Evolutionary conservation across 2,797 vertebrate genomes (phyloP).

Genomic region (Tiaroga cobitis): DNA sequence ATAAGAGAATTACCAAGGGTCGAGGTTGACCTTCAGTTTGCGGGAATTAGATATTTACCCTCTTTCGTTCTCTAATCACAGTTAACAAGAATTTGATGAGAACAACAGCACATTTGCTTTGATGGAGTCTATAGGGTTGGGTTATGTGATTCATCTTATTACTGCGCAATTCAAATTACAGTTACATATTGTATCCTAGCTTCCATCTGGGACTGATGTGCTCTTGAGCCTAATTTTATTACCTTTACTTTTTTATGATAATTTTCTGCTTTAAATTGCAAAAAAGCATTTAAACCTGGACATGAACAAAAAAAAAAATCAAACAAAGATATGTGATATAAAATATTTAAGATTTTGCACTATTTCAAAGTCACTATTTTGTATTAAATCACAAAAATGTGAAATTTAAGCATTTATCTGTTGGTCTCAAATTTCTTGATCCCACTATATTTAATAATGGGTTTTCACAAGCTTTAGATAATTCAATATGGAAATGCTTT

Average conservation of each 20-base stretch:
- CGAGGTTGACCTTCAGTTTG: slow-evolving; percentile 47
- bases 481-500: slow-evolving; percentile 14
- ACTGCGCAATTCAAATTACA: slow-evolving; percentile 16
- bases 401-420: background rate
- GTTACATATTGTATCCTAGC: background rate
- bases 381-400: background rate
- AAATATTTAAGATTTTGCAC: background rate
- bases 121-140: slow-evolving; percentile 24
- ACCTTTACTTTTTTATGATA: background rate
- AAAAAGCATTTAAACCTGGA: background rate
- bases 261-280: background rate
- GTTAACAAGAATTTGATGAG: slow-evolving; percentile 29
- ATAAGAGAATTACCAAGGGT: slow-evolving; percentile 45
- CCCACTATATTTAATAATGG: background rate
- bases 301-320: background rate
- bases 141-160: slow-evolving; percentile 3
- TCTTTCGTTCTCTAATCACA: slow-evolving; percentile 43
- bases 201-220: background rate
- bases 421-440: slow-evolving; percentile 18
- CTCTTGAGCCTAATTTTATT: background rate
- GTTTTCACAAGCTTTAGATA: slow-evolving; percentile 4
- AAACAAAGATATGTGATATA: background rate
- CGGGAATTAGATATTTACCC: slow-evolving; percentile 48
- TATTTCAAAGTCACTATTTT: background rate
- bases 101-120: slow-evolving; percentile 35